Percentiles rank a stretch among this genome's conserved stretches.
Evolutionary conservation across 2,113 vertebrate genomes (phyloP).

Genomic region (Amphiprion ocellaris): DNA sequence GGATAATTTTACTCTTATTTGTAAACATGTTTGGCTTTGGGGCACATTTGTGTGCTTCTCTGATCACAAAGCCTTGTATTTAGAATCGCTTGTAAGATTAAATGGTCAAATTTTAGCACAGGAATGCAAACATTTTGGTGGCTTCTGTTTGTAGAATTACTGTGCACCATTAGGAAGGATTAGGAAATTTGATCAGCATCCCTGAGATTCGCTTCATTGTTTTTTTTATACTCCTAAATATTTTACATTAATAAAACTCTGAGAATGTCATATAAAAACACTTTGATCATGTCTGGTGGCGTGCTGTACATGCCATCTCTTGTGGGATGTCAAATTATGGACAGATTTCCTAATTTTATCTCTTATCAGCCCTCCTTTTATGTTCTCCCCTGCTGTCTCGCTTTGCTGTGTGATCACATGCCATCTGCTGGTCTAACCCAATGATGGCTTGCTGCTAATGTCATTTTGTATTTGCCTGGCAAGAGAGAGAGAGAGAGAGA

Average conservation of each 20-base stretch:
- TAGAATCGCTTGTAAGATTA: slow-evolving; percentile 24
- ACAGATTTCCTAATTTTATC: slow-evolving; percentile 89
- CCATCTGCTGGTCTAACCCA: slow-evolving; percentile 98
- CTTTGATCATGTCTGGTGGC: slow-evolving; percentile 18
- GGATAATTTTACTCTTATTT: not conserved
- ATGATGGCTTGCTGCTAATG: slow-evolving; percentile 94
- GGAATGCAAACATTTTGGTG: slow-evolving; percentile 4
- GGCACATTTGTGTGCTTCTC: slow-evolving; percentile 18
- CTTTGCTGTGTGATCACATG: slow-evolving; percentile 98
- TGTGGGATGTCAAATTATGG: slow-evolving; percentile 91
- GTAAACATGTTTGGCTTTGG: slow-evolving; percentile 8
- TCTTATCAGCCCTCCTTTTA: slow-evolving; percentile 95
- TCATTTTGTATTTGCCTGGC: slow-evolving; percentile 93
- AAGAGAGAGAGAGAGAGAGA: slow-evolving; percentile 89
- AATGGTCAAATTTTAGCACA: slow-evolving; percentile 13
- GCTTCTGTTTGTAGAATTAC: slow-evolving; percentile 33
- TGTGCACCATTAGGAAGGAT: slow-evolving; percentile 12
- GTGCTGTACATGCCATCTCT: slow-evolving; percentile 68
- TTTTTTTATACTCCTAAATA: not conserved
- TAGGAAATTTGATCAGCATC: slow-evolving; percentile 70
- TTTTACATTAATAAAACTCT: slow-evolving; percentile 2
- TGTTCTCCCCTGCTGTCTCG: slow-evolving; percentile 95
- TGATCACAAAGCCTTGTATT: not conserved
- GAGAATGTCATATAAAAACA: slow-evolving; percentile 11
- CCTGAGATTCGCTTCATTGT: slow-evolving; percentile 16